Evolutionary conservation across 2,797 vertebrate genomes (phyloP).

Genomic region (Alfaro cultratus): DNA sequence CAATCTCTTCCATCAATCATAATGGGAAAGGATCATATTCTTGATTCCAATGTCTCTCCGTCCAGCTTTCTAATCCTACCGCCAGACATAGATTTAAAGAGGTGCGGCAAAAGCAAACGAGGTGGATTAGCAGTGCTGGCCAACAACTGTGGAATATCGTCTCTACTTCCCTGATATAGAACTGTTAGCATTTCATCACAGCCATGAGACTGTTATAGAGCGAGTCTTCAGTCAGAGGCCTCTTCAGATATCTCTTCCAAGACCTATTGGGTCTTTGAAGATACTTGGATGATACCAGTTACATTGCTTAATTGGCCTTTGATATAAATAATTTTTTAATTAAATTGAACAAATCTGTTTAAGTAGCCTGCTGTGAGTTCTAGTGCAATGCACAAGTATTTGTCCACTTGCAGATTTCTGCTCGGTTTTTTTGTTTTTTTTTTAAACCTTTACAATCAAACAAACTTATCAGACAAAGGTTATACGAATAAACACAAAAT

Average conservation of each 20-base stretch:
- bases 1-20: background rate
- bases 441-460: background rate
- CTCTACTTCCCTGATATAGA: background rate
- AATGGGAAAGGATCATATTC: background rate
- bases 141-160: background rate
- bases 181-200: background rate
- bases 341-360: background rate
- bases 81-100: background rate
- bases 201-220: background rate
- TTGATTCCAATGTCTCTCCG: background rate
- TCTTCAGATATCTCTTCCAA: background rate
- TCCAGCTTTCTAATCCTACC: background rate
- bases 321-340: background rate
- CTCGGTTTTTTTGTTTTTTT: accelerated
- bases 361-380: background rate
- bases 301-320: background rate
- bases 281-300: background rate
- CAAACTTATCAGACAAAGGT: background rate
- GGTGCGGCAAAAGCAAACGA: background rate
- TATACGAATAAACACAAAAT: background rate
- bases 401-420: background rate
- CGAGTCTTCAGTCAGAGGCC: background rate
- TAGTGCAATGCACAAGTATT: background rate
- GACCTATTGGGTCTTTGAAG: background rate
- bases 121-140: background rate